Percentiles rank a stretch among this genome's conserved stretches.
Conservation (phyloP, 2,113 vertebrate species). For the Strix uralensis region DNA sequence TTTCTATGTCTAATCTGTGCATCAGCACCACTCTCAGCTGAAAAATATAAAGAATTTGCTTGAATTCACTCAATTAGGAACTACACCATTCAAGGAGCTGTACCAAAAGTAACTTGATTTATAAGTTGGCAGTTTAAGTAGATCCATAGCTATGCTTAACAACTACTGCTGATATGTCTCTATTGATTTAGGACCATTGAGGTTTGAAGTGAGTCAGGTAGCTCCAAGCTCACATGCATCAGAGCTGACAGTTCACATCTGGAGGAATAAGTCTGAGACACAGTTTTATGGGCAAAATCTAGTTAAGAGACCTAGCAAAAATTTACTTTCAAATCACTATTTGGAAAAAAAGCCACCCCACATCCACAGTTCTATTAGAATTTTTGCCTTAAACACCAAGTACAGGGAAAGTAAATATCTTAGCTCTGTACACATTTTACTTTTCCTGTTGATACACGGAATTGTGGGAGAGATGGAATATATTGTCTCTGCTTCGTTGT, state of each 20-base stretch:
- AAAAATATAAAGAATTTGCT: not conserved
- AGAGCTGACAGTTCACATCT: not conserved
- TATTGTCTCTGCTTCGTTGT: not conserved
- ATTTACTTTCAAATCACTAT: not conserved
- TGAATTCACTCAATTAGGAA: conserved; percentile 18
- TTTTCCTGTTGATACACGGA: not conserved
- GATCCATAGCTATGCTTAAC: not conserved
- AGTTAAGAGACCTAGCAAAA: not conserved
- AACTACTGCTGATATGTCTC: not conserved
- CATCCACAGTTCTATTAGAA: not conserved
- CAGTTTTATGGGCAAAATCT: not conserved
- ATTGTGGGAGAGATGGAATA: not conserved
- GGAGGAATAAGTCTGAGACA: not conserved
- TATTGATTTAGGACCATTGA: not conserved
- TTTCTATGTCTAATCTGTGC: not conserved
- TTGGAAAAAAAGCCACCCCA: not conserved
- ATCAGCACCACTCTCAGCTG: not conserved
- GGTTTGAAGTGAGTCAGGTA: not conserved
- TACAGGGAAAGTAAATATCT: not conserved
- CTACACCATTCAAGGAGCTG: not conserved
- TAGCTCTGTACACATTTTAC: not conserved
- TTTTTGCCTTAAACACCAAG: not conserved
- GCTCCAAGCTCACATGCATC: not conserved
- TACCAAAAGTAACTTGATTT: conserved; percentile 18
- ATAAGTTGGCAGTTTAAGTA: not conserved